Base-by-base conservation (phyloP, 2,888 invertebrate genomes). In the Eilema sororculum region DNA sequence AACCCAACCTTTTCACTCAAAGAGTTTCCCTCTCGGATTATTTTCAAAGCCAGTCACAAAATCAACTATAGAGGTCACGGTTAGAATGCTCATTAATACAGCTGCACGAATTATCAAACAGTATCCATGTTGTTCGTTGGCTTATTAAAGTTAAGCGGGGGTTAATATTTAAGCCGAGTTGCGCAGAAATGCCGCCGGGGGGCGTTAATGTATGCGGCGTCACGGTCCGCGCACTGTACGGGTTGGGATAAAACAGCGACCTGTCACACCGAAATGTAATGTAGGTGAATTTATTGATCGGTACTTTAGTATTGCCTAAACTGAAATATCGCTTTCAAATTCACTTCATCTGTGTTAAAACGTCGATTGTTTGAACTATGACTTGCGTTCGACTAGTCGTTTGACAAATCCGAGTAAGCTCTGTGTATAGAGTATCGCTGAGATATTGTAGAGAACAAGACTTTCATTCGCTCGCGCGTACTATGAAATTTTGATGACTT, bases 81-180 rank as follows among this genome's bases (percentile, higher is more conserved):
- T 41, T 57, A 68, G 75, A 79, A 76, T 75, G 69, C 63, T 72
- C 65, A 70, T 75, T 77, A 74, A 77, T 71, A 75, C 69, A 75
- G 69, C 72, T 76, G 81, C 78, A 78, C 78, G 79, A 83, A 86
- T 86, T 79, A 87, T 86, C 85, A 83, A 86, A 84, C 81, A 79
- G 80, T 81, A 79, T 84, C 79, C 74, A 75, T 77, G 84, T 84
- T 84, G 87, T 84, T 84, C 78, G 77, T 79, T 75, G 78, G 86
- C 87, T 89, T 90, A 89, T 87, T 89, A 88, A 89, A 89, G 87
- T 88, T 84, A 87, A 87, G 80, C 85, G 82, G 76, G 84, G 83
- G 84, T 88, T 88, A 85, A 87, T 86, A 87, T 87, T 87, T 87
- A 87, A 89, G 84, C 86, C 84, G 80, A 84, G 84, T 84, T 85